These are phyloP conservation scores for Stictonetta naevosa DNA, from an alignment of 2,113 vertebrate species.

Conservation along the genomic window DNA sequence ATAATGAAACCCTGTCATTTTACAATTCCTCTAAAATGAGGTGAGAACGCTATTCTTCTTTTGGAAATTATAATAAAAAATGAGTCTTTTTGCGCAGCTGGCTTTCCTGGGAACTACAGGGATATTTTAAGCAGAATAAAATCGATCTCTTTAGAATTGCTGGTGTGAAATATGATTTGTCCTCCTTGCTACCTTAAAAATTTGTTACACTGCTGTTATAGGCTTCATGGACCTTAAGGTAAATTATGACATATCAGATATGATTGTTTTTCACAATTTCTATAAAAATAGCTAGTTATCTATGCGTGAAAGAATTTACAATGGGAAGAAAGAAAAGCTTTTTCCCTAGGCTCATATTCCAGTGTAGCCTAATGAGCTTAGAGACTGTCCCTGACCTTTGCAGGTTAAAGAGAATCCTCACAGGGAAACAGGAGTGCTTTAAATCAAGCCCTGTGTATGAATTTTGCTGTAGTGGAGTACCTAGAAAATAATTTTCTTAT, in stretches of 20 bases:
- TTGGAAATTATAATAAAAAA: neutral
- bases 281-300: neutral
- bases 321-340: neutral
- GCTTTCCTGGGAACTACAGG: conserved; percentile 33
- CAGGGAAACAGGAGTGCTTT: neutral
- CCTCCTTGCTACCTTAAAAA: conserved; percentile 14
- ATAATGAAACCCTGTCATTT: neutral
- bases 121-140: neutral
- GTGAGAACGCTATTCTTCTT: neutral
- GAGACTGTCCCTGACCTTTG: neutral
- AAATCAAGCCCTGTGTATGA: neutral
- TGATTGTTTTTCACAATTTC: neutral
- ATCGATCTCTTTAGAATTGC: neutral
- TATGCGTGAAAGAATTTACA: neutral
- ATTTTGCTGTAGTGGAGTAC: neutral
- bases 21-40: neutral
- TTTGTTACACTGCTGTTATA: conserved; percentile 9
- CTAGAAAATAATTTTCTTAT: neutral
- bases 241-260: neutral
- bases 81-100: neutral
- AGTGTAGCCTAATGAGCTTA: neutral
- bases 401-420: neutral
- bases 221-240: conserved; percentile 16
- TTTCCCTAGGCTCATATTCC: neutral
- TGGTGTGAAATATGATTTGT: neutral